Percentiles rank a stretch among this genome's conserved stretches.
These are phyloP conservation scores for Nicator chloris DNA, from an alignment of 2,113 vertebrate genomes.

Conservation along the genomic window DNA sequence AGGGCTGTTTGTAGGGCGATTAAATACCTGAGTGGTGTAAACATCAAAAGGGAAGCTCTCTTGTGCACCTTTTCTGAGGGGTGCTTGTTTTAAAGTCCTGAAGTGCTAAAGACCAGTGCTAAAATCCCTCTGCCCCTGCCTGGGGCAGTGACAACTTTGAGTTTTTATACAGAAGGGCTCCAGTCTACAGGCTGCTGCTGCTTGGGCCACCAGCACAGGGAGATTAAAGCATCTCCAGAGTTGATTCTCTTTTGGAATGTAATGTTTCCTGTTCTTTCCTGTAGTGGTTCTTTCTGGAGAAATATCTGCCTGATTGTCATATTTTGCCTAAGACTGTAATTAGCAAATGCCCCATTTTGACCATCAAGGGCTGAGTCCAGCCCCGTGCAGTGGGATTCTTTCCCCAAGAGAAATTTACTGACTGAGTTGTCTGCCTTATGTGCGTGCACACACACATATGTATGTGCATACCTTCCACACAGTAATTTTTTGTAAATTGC, in stretches of 20 bases:
- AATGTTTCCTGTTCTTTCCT: background rate
- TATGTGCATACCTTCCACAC: background rate
- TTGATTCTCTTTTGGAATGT: background rate
- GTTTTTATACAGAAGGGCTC: background rate
- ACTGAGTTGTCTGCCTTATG: background rate
- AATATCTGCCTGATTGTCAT: background rate
- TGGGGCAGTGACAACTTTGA: background rate
- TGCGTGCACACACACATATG: background rate
- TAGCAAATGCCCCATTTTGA: background rate
- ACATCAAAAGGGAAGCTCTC: background rate
- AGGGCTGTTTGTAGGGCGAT: background rate
- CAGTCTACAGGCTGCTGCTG: background rate
- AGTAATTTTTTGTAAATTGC: background rate
- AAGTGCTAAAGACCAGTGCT: background rate
- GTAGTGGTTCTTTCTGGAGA: background rate
- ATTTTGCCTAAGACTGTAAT: background rate
- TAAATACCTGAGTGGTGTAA: no score
- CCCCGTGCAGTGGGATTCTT: background rate
- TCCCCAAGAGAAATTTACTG: background rate
- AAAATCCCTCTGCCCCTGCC: background rate
- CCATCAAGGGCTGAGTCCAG: rapidly evolving
- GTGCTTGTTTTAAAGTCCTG: background rate
- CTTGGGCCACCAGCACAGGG: background rate
- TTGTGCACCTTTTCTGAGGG: background rate
- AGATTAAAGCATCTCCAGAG: background rate